Evolutionary conservation across 1,140 invertebrate genomes (phyloP).

Genomic region (Caerostris darwini): DNA sequence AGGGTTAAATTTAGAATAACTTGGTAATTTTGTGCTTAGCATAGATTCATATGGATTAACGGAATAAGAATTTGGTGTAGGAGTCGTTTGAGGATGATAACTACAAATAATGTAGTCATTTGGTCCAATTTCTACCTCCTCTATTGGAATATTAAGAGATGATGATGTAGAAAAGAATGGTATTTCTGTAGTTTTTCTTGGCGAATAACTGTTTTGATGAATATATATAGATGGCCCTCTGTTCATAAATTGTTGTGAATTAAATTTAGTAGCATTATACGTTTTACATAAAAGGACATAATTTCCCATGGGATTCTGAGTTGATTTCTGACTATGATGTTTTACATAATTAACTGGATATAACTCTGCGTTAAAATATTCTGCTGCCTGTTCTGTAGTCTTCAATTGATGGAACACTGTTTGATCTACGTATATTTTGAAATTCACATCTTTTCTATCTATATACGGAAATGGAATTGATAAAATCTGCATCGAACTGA

Average conservation of each 20-base stretch:
- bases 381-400: background rate
- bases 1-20: too few relatives aligned
- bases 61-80: too few relatives aligned
- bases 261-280: background rate
- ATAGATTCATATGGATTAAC: too few relatives aligned
- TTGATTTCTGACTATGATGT: background rate
- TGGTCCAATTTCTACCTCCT: background rate
- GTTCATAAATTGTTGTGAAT: background rate
- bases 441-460: too few relatives aligned
- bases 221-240: background rate
- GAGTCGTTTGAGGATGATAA: background rate
- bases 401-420: background rate
- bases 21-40: too few relatives aligned
- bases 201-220: too few relatives aligned
- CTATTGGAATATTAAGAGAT: background rate
- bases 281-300: background rate
- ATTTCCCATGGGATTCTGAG: background rate
- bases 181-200: too few relatives aligned
- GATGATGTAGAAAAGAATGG: too few relatives aligned
- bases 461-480: too few relatives aligned
- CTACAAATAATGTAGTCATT: background rate
- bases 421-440: too few relatives aligned
- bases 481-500: too few relatives aligned
- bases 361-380: background rate
- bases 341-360: too few relatives aligned